These are phyloP conservation scores for Cotesia congregata DNA, from an alignment of 2,888 invertebrate genomes.

Conservation along the genomic window DNA sequence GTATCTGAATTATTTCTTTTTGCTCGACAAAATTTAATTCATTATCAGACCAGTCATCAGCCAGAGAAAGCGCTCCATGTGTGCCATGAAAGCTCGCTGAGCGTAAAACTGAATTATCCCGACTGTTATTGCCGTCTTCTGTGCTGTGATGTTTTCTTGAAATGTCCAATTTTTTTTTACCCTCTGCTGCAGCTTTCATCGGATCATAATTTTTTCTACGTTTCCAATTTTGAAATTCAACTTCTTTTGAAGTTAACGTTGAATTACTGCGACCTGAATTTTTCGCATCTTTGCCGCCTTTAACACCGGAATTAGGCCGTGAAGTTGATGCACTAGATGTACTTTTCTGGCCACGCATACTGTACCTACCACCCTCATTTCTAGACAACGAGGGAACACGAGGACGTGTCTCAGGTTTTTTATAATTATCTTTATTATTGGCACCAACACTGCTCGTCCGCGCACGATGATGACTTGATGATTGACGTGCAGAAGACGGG, in stretches of 20 bases:
- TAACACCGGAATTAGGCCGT: constrained; percentile 54
- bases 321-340: constrained; percentile 44
- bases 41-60: constrained; percentile 63
- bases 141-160: constrained; percentile 61
- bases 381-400: constrained; percentile 71
- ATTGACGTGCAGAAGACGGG: constrained; percentile 51
- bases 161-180: constrained; percentile 74
- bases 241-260: constrained; percentile 82
- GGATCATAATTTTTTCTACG: constrained; percentile 96
- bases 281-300: constrained; percentile 67
- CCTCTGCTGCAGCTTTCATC: constrained; percentile 92
- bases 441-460: constrained; percentile 53
- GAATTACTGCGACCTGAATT: constrained; percentile 78
- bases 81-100: constrained; percentile 72
- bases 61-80: constrained; percentile 58
- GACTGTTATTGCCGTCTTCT: constrained; percentile 60
- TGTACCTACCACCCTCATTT: constrained; percentile 77
- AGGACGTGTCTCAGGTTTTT: constrained; percentile 55
- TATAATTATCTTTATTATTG: constrained; percentile 53
- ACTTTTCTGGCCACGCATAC: constrained; percentile 73
- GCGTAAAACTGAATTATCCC: constrained; percentile 67
- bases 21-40: constrained; percentile 52
- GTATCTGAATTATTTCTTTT: constrained; percentile 49
- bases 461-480: constrained; percentile 55
- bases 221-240: constrained; percentile 95